Base-by-base conservation (phyloP, 2,797 vertebrate species). In the Alosa sapidissima region DNA sequence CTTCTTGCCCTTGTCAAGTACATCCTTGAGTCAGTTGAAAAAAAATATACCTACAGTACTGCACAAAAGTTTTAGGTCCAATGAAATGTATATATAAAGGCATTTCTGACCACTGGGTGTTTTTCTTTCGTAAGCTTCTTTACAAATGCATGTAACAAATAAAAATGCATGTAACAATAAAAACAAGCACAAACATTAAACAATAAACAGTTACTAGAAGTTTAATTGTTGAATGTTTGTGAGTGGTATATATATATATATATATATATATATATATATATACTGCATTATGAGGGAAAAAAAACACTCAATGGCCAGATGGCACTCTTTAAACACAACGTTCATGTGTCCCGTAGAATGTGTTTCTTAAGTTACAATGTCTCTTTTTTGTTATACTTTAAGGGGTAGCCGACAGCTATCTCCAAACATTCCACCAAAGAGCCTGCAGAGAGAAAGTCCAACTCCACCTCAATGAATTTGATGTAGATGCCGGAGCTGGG, bases 401-500 rank as follows among this genome's bases (percentile, higher is more conserved):
- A 95, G 48, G 97, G 94, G 89, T 98, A 99, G n/a, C 98, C 98
- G 0, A 98, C 93, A 89, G 98, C 98, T 87, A 97, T 99, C 95
- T 99, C 98, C 91, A 99, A 95, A 95, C 98, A 99, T 95, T 99
- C 98, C 91, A 98, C 95, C 95, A 99, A 94, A 86, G 98, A 99
- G 92, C 98, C 98, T 0, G 98, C 98, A 0, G 98, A 99, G 87
- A 99, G 97, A 95, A 98, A 99, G 96, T 99, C 98, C 95, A 98
- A 96, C 94, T 99, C 98, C 90, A 99, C 98, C 93, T 99, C 98
- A 62, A 99, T 97, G 91, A 98, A 99, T 93, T 99, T 99, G 58
- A 99, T 96, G 91, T 97, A 98, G 92, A 99, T 96, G 83, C 96
- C 94, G 8, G 89, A 86, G 84, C 91, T 95, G 0, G 94, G 92